Conservation (phyloP, 2,113 vertebrate species). For the Thalassarche chlororhynchos region DNA sequence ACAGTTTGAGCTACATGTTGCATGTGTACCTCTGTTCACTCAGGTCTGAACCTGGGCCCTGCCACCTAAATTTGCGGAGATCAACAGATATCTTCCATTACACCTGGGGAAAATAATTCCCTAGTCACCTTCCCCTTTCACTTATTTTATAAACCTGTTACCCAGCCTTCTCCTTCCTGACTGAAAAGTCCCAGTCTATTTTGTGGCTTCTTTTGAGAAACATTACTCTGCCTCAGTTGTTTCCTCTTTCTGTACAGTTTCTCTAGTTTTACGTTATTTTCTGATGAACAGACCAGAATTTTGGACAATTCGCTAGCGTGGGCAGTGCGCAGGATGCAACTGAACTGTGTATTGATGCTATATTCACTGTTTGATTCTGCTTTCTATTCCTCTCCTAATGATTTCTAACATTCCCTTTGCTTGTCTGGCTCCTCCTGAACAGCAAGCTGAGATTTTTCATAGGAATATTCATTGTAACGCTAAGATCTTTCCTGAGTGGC, state of each 20-base stretch:
- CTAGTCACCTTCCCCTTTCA: neutral
- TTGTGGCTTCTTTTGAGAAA: neutral
- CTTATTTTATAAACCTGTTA: neutral
- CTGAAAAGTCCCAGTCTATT: neutral
- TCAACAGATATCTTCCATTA: neutral
- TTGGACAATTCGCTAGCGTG: neutral
- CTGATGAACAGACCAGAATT: neutral
- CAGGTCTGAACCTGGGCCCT: neutral
- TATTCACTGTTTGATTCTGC: neutral
- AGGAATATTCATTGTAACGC: neutral
- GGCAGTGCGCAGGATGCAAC: neutral
- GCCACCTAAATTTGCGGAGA: neutral
- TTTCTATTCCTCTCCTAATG: neutral
- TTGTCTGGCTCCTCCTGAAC: neutral
- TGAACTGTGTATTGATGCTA: neutral
- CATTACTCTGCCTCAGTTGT: neutral
- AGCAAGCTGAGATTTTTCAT: neutral
- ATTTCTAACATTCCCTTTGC: neutral
- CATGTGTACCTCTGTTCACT: neutral
- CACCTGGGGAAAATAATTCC: neutral
- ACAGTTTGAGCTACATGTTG: neutral
- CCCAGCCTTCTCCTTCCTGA: neutral
- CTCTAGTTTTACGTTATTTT: neutral
- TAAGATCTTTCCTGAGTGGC: neutral
- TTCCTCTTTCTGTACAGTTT: neutral